These are phyloP conservation scores for Chionomys nivalis DNA, from an alignment of 2,113 vertebrate genomes.

Conservation along the genomic window DNA sequence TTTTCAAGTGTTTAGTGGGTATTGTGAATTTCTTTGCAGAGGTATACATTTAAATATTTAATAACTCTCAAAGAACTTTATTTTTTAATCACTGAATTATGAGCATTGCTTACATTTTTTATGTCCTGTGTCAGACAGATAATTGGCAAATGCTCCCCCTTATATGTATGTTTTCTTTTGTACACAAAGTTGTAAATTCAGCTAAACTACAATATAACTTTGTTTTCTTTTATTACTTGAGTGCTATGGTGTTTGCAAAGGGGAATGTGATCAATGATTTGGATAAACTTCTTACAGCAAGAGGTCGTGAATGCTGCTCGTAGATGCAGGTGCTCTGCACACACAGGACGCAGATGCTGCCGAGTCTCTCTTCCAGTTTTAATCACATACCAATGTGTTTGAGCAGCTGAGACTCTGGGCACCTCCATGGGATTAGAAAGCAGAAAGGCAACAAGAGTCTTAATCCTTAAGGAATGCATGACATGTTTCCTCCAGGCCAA, in stretches of 20 bases:
- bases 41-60: neutral
- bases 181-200: neutral
- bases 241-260: neutral
- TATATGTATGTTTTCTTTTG: neutral
- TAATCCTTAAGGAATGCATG: slow-evolving; percentile 43
- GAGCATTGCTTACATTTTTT: neutral
- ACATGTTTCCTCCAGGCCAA: neutral
- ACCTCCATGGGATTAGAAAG: slow-evolving; percentile 20
- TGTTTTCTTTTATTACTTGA: neutral
- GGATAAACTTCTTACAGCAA: slow-evolving; percentile 1
- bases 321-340: neutral
- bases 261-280: neutral
- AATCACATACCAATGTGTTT: slow-evolving; percentile 11
- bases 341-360: neutral
- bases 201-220: neutral
- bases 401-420: neutral
- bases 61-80: neutral
- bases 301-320: neutral
- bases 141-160: neutral
- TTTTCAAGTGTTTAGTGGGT: neutral
- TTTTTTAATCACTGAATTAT: neutral
- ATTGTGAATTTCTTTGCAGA: neutral
- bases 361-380: neutral
- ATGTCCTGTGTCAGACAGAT: neutral
- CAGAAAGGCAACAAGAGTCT: slow-evolving; percentile 32